Conservation (phyloP, 2,888 invertebrate genomes). For the Hofmannophila pseudospretella region DNA sequence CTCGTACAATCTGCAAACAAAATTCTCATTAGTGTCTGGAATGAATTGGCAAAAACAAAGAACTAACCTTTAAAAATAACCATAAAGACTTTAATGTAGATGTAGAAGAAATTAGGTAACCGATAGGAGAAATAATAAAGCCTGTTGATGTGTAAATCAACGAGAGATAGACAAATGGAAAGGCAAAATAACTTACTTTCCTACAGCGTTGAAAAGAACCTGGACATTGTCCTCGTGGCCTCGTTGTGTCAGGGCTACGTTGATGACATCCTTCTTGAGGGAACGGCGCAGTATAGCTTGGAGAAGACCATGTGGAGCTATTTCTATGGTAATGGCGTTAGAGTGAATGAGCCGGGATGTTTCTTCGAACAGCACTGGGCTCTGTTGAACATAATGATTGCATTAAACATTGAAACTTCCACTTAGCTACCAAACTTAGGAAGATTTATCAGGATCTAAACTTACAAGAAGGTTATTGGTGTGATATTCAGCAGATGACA, state of each 20-base stretch:
- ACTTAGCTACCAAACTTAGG: too few relatives aligned
- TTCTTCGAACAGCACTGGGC: slow-evolving; percentile 89
- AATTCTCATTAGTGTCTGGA: too few relatives aligned
- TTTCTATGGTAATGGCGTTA: slow-evolving; percentile 90
- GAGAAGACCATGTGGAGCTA: slow-evolving; percentile 93
- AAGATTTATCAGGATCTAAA: too few relatives aligned
- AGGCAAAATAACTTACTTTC: slow-evolving; percentile 84
- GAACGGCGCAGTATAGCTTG: slow-evolving; percentile 92
- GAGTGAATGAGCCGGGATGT: slow-evolving; percentile 86
- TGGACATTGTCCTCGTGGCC: slow-evolving; percentile 81
- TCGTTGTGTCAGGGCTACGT: slow-evolving; percentile 86
- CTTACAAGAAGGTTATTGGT: slow-evolving; percentile 87
- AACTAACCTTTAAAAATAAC: too few relatives aligned
- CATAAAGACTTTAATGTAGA: too few relatives aligned
- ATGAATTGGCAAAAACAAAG: too few relatives aligned
- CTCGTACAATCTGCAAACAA: slow-evolving; percentile 81
- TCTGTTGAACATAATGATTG: slow-evolving; percentile 33
- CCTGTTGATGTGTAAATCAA: too few relatives aligned
- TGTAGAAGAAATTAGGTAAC: too few relatives aligned
- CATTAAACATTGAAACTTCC: too few relatives aligned
- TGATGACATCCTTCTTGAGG: slow-evolving; percentile 82
- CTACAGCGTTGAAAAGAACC: slow-evolving; percentile 79
- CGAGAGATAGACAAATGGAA: too few relatives aligned
- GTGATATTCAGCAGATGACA: slow-evolving; percentile 92
- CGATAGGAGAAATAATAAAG: too few relatives aligned